phyloP scores from a whole-genome alignment of 1,140 invertebrate species.

The Mamestra configurata region DNA sequence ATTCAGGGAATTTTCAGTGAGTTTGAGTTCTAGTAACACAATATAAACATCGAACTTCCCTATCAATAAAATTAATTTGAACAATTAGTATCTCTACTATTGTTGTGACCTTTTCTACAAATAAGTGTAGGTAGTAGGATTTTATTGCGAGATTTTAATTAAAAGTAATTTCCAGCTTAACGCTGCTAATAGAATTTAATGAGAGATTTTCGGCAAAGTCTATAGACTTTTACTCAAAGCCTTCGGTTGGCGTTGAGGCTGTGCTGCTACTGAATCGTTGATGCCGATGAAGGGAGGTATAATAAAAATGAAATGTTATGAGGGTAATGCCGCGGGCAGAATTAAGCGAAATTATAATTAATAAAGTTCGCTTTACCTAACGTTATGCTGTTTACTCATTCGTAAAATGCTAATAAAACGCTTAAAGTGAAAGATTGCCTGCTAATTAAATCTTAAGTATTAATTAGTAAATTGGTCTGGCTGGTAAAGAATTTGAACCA shows the following conservation, averaged over 20 bases:
- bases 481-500: neutral
- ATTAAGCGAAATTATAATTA: constrained; percentile 20
- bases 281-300: neutral
- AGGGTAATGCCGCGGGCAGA: constrained; percentile 18
- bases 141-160: constrained; percentile 19
- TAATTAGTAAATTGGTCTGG: neutral
- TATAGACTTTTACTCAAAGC: constrained; percentile 5
- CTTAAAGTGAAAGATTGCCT: neutral
- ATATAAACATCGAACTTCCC: too few relatives aligned
- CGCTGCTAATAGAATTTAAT: neutral
- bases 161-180: constrained; percentile 12
- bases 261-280: neutral
- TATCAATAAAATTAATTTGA: too few relatives aligned
- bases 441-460: constrained; percentile 8
- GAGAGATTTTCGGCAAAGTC: constrained; percentile 4
- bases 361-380: neutral
- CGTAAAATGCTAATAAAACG: neutral
- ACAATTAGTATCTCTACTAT: neutral
- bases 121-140: neutral
- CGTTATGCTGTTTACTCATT: neutral
- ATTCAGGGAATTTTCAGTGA: too few relatives aligned
- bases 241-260: neutral
- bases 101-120: neutral
- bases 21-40: too few relatives aligned
- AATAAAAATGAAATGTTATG: constrained; percentile 31